Conservation (phyloP, 1,140 invertebrate species). For the Lordiphosa stackelbergi region DNA sequence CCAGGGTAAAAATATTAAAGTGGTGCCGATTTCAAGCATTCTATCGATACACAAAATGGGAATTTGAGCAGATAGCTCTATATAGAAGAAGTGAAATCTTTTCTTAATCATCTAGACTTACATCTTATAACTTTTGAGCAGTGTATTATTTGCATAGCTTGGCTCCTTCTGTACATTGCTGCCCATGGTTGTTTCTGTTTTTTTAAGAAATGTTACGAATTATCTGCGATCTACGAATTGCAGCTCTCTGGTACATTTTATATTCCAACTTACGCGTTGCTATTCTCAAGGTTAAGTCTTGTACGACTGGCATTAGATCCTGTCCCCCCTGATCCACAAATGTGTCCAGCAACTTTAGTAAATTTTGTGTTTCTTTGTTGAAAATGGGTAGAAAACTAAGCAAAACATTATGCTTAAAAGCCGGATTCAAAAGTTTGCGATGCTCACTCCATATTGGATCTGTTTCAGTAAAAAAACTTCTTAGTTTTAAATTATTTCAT, state of each 20-base stretch:
- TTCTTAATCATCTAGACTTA: slow-evolving; percentile 1
- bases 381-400: slow-evolving; percentile 55
- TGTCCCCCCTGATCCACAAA: slow-evolving; percentile 12
- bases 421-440: slow-evolving; percentile 46
- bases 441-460: slow-evolving; percentile 41
- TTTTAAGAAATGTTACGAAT: background rate
- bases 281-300: slow-evolving; percentile 37
- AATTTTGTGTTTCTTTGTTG: slow-evolving; percentile 30
- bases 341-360: slow-evolving; percentile 31
- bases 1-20: background rate
- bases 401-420: slow-evolving; percentile 46
- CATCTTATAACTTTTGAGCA: slow-evolving; percentile 25
- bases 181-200: slow-evolving; percentile 54
- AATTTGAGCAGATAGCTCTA: no score
- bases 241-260: no score
- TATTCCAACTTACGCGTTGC: slow-evolving; percentile 30
- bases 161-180: slow-evolving; percentile 15
- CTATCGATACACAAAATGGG: background rate
- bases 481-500: background rate
- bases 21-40: background rate
- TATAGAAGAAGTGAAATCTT: no score
- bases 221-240: no score
- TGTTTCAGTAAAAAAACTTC: background rate
- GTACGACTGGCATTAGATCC: slow-evolving; percentile 23
- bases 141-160: slow-evolving; percentile 6